Evolutionary conservation across 2,888 invertebrate genomes (phyloP), one percentile per base, ranked within the genome.

Genomic region (Arge pagana): DNA sequence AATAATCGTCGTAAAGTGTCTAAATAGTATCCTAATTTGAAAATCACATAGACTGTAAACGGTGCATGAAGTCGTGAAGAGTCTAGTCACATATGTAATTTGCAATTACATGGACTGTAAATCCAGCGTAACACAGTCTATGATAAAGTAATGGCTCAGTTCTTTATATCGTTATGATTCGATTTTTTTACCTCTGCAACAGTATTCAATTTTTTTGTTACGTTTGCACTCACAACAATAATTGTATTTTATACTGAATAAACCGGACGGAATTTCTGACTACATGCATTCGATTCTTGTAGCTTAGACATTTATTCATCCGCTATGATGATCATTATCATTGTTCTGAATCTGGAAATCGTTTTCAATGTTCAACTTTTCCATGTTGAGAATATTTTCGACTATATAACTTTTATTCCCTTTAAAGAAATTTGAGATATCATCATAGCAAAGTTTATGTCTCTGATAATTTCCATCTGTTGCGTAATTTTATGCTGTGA

Each of bases 31-130:
- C 2, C 31, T 7, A 53, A 49, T 49, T 54, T 58, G 55, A 58
- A 59, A 64, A 56, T 66, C 68, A 70, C 71, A 71, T 71, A 69
- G 65, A 67, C 68, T 66, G 33, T 57, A 48, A 11, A 31, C 19
- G 23, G 33, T 23, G 15, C 13, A 2, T 5, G 19, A n/a, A 21
- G 10, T 23, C n/a, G 13, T n/a, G n/a, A n/a, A n/a, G n/a, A 21
- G n/a, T 23, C 26, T 33, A 35, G 13, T 31, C 7, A 24, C 11
- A 33, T 8, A 10, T 45, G 45, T 35, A 33, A 45, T 45, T 45
- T 23, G 45, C 45, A 45, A 35, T 45, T 4, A 31, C 24, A 23
- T 23, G 45, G 33, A 35, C 45, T 45, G 45, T 45, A 43, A 66
- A 67, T 69, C 65, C 71, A 68, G 66, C 61, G 61, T 56, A 55